A percentile compares a stretch with the other conserved stretches of the same genome.
Evolutionary conservation across 2,113 vertebrate species (phyloP).

Genomic region (Maccullochella peelii): DNA sequence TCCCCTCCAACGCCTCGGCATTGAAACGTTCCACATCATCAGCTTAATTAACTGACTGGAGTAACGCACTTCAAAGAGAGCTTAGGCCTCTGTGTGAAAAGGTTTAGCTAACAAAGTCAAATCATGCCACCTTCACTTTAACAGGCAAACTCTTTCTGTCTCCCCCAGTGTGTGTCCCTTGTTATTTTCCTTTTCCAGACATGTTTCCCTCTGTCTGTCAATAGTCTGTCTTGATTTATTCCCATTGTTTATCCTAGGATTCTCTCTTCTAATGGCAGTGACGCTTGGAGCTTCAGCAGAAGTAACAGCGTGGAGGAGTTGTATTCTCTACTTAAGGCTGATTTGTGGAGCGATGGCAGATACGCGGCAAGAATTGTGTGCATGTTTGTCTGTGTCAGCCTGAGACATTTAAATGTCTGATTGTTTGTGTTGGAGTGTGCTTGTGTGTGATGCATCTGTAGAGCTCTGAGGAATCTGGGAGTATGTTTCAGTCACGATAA

Average conservation of each 20-base stretch:
- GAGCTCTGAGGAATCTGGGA: constrained; percentile 65
- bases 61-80: constrained; percentile 62
- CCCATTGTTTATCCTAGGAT: constrained; percentile 44
- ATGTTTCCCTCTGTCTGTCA: constrained; percentile 28
- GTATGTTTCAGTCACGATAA: constrained; percentile 66
- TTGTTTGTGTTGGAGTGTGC: constrained; percentile 32
- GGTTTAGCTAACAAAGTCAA: constrained; percentile 71
- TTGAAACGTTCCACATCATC: constrained; percentile 69
- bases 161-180: constrained; percentile 37
- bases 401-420: constrained; percentile 27
- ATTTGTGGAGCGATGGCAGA: constrained; percentile 56
- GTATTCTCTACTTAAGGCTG: constrained; percentile 47
- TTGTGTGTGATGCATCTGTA: constrained; percentile 15
- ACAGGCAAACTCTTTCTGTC: constrained; percentile 26
- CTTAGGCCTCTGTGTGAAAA: constrained; percentile 54
- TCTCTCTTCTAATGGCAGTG: constrained; percentile 41
- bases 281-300: constrained; percentile 21
- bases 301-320: constrained; percentile 17
- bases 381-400: constrained; percentile 29
- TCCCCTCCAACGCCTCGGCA: constrained; percentile 57
- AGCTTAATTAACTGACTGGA: constrained; percentile 70
- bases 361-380: constrained; percentile 25
- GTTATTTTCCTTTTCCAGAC: constrained; percentile 39
- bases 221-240: constrained; percentile 51
- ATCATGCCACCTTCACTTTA: constrained; percentile 60